phyloP scores from a whole-genome alignment of 1,140 invertebrate genomes.

The Centruroides sculpturatus region DNA sequence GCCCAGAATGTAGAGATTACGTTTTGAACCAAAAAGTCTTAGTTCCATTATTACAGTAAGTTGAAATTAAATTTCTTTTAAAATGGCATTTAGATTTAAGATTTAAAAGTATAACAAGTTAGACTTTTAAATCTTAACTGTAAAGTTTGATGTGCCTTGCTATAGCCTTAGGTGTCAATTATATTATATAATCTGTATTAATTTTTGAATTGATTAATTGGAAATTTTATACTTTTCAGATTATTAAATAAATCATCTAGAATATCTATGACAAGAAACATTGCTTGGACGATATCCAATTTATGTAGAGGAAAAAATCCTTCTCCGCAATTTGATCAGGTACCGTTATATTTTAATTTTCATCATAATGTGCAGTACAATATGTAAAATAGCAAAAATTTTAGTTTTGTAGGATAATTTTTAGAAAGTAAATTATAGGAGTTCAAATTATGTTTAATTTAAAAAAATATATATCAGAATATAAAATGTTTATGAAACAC shows the following conservation, averaged over 20 bases:
- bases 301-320: constrained; percentile 90
- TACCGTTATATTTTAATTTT: constrained; percentile 26
- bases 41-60: constrained; percentile 59
- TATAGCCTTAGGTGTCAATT: not conserved
- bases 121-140: no score
- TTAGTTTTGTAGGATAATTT: no score
- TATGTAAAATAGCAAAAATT: no score
- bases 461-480: no score
- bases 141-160: not conserved
- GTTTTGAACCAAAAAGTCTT: constrained; percentile 75
- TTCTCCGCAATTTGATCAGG: constrained; percentile 63
- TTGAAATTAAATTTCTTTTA: not conserved
- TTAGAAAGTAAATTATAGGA: no score
- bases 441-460: no score
- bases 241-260: constrained; percentile 32
- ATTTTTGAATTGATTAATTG: not conserved
- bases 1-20: constrained; percentile 77
- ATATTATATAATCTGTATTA: not conserved
- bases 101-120: no score
- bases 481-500: no score
- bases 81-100: no score
- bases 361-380: no score
- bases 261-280: constrained; percentile 67
- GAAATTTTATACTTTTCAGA: constrained; percentile 18
- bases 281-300: constrained; percentile 91